Conservation (phyloP, 2,888 invertebrate genomes). For the Miltochrista miniata region DNA sequence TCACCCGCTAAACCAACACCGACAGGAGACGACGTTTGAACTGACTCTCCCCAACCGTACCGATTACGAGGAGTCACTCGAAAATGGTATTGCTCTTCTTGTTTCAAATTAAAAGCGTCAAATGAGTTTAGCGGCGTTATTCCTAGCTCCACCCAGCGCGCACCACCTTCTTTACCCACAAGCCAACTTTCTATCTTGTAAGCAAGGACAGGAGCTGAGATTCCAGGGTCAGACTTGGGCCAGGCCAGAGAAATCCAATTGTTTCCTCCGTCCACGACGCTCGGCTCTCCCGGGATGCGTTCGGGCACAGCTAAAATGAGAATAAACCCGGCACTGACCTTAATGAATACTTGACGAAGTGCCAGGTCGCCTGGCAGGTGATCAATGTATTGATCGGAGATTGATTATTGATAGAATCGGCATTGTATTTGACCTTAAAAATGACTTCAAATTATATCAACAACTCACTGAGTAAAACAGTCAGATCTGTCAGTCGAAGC, state of each 20-base stretch:
- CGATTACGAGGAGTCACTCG: constrained; percentile 94
- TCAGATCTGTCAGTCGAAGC: too few relatives aligned
- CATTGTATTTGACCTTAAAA: constrained; percentile 35
- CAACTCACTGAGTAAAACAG: too few relatives aligned
- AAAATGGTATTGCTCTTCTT: constrained; percentile 92
- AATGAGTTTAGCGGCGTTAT: constrained; percentile 91
- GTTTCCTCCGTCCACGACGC: constrained; percentile 91
- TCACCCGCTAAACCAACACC: constrained; percentile 87
- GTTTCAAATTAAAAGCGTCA: constrained; percentile 92
- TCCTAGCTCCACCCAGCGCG: constrained; percentile 92
- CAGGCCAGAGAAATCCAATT: constrained; percentile 94
- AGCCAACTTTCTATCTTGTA: constrained; percentile 93
- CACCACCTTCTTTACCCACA: constrained; percentile 91
- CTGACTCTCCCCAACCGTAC: constrained; percentile 94
- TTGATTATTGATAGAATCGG: constrained; percentile 17
- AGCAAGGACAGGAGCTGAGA: constrained; percentile 89
- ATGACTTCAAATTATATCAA: neutral
- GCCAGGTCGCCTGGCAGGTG: constrained; percentile 66
- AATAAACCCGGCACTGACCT: constrained; percentile 66
- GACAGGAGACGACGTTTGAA: constrained; percentile 86
- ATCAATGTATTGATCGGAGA: constrained; percentile 46
- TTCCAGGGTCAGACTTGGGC: constrained; percentile 88
- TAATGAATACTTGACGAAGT: constrained; percentile 60
- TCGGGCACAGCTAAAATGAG: constrained; percentile 90
- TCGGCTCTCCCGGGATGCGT: constrained; percentile 89